A percentile compares a stretch with the other conserved stretches of the same genome.
phyloP scores from a whole-genome alignment of 2,888 invertebrate genomes.

The Oscheius onirici region DNA sequence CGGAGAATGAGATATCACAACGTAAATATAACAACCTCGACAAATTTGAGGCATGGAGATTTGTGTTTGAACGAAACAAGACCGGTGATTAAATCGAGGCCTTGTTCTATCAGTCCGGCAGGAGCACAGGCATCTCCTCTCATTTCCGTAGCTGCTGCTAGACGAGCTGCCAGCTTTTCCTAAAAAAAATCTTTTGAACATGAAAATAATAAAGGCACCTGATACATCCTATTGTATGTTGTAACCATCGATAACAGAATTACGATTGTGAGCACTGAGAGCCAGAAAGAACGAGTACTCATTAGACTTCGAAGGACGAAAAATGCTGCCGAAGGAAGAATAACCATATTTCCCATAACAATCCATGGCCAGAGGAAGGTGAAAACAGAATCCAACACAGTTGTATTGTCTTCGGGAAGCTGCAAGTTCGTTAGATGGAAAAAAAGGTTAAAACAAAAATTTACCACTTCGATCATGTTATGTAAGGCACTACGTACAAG shows the following conservation, averaged over 20 bases:
- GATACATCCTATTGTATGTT: slow-evolving; percentile 30
- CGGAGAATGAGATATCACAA: neutral
- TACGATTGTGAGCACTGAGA: slow-evolving; percentile 5
- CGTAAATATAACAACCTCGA: too few relatives aligned
- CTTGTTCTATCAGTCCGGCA: slow-evolving; percentile 26
- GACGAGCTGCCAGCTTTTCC: slow-evolving; percentile 26
- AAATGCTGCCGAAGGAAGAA: slow-evolving; percentile 23
- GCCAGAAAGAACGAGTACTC: slow-evolving; percentile 32
- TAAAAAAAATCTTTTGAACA: neutral
- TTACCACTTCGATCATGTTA: slow-evolving; percentile 32
- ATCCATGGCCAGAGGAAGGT: slow-evolving; percentile 26
- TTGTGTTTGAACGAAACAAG: slow-evolving; percentile 30
- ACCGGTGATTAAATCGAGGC: slow-evolving; percentile 25
- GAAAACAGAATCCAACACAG: slow-evolving; percentile 4
- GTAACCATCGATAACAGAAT: slow-evolving; percentile 31
- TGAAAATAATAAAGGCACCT: neutral
- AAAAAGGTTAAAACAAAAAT: neutral
- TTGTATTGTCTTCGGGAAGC: slow-evolving; percentile 20
- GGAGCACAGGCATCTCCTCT: slow-evolving; percentile 33
- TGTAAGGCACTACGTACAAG: slow-evolving; percentile 29
- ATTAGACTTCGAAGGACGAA: slow-evolving; percentile 31
- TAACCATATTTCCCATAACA: slow-evolving; percentile 21
- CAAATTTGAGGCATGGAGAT: slow-evolving; percentile 24
- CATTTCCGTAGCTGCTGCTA: slow-evolving; percentile 28
- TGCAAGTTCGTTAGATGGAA: neutral